phyloP scores from a whole-genome alignment of 2,797 vertebrate species.

The Sebastes alutus region DNA sequence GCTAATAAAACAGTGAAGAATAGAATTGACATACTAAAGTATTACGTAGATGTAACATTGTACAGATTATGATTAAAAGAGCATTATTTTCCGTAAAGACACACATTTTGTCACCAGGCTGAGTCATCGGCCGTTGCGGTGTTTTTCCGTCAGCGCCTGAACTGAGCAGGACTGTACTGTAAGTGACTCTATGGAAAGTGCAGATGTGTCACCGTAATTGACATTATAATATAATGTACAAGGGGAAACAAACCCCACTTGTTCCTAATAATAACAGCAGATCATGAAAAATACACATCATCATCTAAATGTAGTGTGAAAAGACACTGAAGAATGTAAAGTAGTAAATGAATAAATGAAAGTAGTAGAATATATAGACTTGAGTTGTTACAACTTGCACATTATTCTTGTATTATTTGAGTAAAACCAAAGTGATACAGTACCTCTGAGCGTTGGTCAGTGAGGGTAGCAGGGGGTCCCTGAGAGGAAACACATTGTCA shows the following conservation, averaged over 20 bases:
- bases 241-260: neutral
- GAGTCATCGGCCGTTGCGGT: neutral
- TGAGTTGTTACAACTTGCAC: neutral
- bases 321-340: neutral
- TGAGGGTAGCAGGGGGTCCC: neutral
- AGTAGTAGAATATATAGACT: neutral
- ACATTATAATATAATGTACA: neutral
- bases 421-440: neutral
- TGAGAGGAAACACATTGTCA: conserved; percentile 26
- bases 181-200: neutral
- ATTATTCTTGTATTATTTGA: neutral
- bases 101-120: neutral
- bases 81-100: neutral
- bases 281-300: neutral
- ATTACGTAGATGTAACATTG: neutral
- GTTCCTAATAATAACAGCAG: neutral
- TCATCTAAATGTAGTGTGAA: neutral
- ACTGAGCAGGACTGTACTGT: neutral
- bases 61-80: neutral
- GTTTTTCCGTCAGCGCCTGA: neutral
- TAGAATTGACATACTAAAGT: neutral
- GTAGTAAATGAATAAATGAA: neutral
- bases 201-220: neutral
- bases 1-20: neutral
- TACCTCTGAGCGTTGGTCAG: conserved; percentile 52